Base-by-base conservation (phyloP, 1,140 invertebrate genomes). In the Cephus cinctus region DNA sequence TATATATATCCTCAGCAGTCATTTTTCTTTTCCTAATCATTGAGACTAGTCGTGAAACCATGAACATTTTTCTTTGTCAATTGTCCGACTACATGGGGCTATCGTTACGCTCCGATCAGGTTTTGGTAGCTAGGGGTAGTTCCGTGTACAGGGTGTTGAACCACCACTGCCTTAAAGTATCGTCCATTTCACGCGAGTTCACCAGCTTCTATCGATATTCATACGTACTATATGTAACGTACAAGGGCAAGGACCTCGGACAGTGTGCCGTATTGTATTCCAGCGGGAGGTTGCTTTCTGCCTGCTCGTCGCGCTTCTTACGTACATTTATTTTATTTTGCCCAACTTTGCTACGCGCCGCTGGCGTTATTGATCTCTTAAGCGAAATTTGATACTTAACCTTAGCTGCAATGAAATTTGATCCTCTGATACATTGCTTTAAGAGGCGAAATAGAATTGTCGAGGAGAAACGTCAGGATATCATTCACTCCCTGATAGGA, bases 121-220 rank as follows among this genome's bases (percentile, higher is more conserved):
- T n/a, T n/a, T n/a, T n/a, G n/a, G n/a, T n/a, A n/a, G n/a, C n/a
- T n/a, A n/a, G n/a, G n/a, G n/a, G n/a, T n/a, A n/a, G n/a, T n/a
- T n/a, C n/a, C n/a, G n/a, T n/a, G n/a, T n/a, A n/a, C n/a, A n/a
- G n/a, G n/a, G n/a, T n/a, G n/a, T n/a, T n/a, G n/a, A n/a, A n/a
- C n/a, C n/a, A n/a, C n/a, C n/a, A n/a, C n/a, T n/a, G n/a, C n/a
- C n/a, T n/a, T n/a, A n/a, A n/a, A n/a, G n/a, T n/a, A n/a, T n/a
- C n/a, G n/a, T n/a, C n/a, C n/a, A n/a, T n/a, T n/a, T n/a, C n/a
- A n/a, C n/a, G n/a, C n/a, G n/a, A n/a, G n/a, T n/a, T n/a, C n/a
- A n/a, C n/a, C n/a, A n/a, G n/a, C n/a, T n/a, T n/a, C n/a, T 73
- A 71, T 74, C 69, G 68, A 74, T 71, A 67, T 69, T 71, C 57